Base-by-base conservation (phyloP, 2,888 invertebrate genomes). In the Zygothrica quintamaculata region DNA sequence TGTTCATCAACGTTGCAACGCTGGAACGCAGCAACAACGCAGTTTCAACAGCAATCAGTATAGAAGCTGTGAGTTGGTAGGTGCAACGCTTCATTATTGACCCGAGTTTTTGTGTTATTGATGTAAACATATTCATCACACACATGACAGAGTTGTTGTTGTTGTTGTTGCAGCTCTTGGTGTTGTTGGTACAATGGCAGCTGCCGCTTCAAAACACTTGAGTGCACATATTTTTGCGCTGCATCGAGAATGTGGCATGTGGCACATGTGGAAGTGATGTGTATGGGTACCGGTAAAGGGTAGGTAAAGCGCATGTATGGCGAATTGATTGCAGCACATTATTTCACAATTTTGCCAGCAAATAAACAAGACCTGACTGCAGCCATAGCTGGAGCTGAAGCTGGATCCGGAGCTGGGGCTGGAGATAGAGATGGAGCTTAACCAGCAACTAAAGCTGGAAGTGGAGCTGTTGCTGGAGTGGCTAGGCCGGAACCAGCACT, bases 341-440 rank as follows among this genome's bases (percentile, higher is more conserved):
- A 84, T 77, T 80, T 80, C 75, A 80, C 84, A 80, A 80, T 84
- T 80, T 80, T 70, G 84, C 72, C 72, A 70, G 80, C 72, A 75
- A 79, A 77, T 80, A 84, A 80, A 80, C 77, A 79, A 68, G 58
- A 58, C 69, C 34, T 39, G 48, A 50, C 29, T n/a, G 29, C 4
- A 29, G 29, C 29, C 5, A 9, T 2, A 29, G 33, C 29, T 9
- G 16, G 26, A 42, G 33, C 36, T 36, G 5, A 2, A 29, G 29
- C 40, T 18, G 39, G 12, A 4, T 18, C 15, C 9, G 29, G 5
- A 29, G 29, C 29, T 29, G 29, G 7, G 18, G 33, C 22, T 18
- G 15, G 13, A 39, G 36, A n/a, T n/a, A n/a, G n/a, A n/a, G n/a
- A n/a, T n/a, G n/a, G n/a, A n/a, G n/a, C n/a, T n/a, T n/a, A n/a